Evolutionary conservation across 2,797 vertebrate species (phyloP), one percentile per base, ranked within the genome.

Genomic region (Pangasius macronema): DNA sequence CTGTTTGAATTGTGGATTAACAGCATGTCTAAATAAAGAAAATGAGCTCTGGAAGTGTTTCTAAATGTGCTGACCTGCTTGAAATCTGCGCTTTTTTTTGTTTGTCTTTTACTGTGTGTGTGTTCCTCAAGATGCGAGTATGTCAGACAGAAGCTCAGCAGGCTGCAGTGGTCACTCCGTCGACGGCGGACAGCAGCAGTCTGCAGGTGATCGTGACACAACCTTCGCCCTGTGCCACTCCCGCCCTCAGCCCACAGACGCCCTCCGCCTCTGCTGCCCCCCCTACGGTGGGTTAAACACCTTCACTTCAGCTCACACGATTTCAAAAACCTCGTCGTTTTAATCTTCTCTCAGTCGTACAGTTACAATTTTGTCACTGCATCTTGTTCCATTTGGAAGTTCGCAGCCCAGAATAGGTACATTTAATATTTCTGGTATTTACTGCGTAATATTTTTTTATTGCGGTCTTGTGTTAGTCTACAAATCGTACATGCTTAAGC

Each of bases 191-290:
- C 46, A 88, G 91, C 9, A 88, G 92, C 2, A 82, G 90, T 80
- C 93, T 96, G 53, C 95, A 96, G 92, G 95, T 96, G 87, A 95
- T 95, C 0, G 95, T 96, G 88, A 94, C 94, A 36, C 95, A 96
- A 82, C 89, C 95, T 0, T 96, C 96, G 14, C 96, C 95, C 0
- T 95, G 94, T 85, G 90, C 92, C 3, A 96, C 95, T 7, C 95
- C 95, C 0, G 93, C 94, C 5, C 93, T 94, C 83, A 96, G 96
- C 86, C 96, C 96, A 0, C 95, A 96, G 93, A 94, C 93, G 0
- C 87, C 91, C 16, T 87, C 95, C 0, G 82, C 92, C 76, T 92
- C 85, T 87, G 5, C 87, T 73, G 42, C 87, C 86, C 85, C 91
- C 86, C 80, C 76, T 39, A 81, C 81, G 81, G 93, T 92, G 79